Evolutionary conservation across 2,888 invertebrate genomes (phyloP), one percentile per base, ranked within the genome.

Genomic region (Clunio marinus): DNA sequence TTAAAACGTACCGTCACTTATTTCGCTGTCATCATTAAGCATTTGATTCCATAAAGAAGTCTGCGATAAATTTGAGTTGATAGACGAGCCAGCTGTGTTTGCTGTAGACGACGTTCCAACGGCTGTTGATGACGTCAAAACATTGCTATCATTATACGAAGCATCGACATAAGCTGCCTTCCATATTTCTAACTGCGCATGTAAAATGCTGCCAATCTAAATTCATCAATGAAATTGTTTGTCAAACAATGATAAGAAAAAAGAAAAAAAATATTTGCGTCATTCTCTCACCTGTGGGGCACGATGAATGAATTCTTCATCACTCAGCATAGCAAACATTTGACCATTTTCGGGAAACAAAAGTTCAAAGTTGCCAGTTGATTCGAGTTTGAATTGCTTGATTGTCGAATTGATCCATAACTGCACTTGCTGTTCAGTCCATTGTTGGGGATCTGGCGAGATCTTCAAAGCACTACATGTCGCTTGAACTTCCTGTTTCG

Each of bases 101-200:
- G 69, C 72, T 72, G 70, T 71, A 74, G 70, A 71, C 72, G 13
- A 75, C 67, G 73, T 7, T 74, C 73, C 60, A 60, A 28, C 68
- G 75, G 75, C 46, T 75, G 75, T 45, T 74, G 76, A 77, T 41
- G 76, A 78, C 78, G 63, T 79, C 79, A 67, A 2, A 41, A 28
- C 1, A 51, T 46, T 58, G 28, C 58, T 68, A 57, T 68, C 58
- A 32, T 77, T 74, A 70, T 79, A 76, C 80, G 80, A 79, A 2
- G 80, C 80, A 71, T 85, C 84, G 69, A 84, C 83, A 72, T 86
- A 82, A 7, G 91, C 90, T 70, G 89, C 89, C 78, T 91, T 92
- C 93, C 94, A 95, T 73, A 95, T 91, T 78, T 94, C 93, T 75
- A 95, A 80, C 75, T 93, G 92, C 25, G 93, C 93, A 78, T 89